Conservation (phyloP, 1,140 invertebrate genomes). For the Bicyclus anynana region DNA sequence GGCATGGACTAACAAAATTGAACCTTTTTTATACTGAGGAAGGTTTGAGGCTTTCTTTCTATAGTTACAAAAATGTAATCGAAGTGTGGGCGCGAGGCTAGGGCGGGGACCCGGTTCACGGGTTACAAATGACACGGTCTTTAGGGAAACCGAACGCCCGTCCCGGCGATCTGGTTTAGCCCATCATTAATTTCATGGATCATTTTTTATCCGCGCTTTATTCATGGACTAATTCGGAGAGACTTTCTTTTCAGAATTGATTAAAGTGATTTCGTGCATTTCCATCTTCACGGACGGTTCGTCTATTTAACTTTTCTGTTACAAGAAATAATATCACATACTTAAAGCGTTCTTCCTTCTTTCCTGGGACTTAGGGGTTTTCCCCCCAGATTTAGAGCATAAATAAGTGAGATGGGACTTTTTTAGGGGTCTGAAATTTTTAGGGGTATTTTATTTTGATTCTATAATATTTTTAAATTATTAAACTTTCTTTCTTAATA, state of each 20-base stretch:
- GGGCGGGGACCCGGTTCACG: constrained; percentile 19
- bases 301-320: not conserved
- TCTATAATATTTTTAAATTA: no score
- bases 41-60: no score
- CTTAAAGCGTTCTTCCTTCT: no score
- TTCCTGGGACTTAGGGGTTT: no score
- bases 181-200: constrained; percentile 52
- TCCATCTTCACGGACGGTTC: not conserved
- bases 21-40: no score
- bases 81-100: not conserved
- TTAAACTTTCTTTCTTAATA: no score
- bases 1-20: no score
- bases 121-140: constrained; percentile 41
- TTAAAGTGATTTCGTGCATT: constrained; percentile 1
- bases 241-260: constrained; percentile 1
- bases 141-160: constrained; percentile 29
- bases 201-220: constrained; percentile 29
- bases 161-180: constrained; percentile 29
- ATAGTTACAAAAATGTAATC: not conserved
- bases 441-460: no score
- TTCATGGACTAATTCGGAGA: constrained; percentile 1
- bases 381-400: no score
- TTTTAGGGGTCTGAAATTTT: no score
- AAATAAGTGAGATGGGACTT: no score
- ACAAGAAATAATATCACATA: not conserved